Conservation (phyloP, 2,888 invertebrate species). For the Pristionchus fissidentatus region DNA sequence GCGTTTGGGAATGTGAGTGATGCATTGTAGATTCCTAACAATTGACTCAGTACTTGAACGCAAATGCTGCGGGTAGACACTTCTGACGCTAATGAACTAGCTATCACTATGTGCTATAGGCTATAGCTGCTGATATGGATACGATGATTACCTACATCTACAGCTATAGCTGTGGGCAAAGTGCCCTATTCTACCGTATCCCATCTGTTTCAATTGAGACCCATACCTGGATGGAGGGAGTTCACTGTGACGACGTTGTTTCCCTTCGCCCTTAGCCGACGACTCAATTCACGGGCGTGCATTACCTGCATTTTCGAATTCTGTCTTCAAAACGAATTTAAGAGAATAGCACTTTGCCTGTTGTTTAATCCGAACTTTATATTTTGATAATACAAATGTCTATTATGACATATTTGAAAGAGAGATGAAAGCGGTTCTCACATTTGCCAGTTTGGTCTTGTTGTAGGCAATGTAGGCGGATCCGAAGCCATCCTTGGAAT, state of each 20-base stretch:
- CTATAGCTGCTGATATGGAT: too few relatives aligned
- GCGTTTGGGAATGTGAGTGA: too few relatives aligned
- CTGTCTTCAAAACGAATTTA: neutral
- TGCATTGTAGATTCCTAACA: too few relatives aligned
- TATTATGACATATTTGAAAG: neutral
- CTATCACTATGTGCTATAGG: too few relatives aligned
- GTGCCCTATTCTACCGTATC: too few relatives aligned
- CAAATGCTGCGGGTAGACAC: too few relatives aligned
- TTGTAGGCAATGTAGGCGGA: slow-evolving; percentile 50
- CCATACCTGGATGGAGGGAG: slow-evolving; percentile 41
- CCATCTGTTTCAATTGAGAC: too few relatives aligned
- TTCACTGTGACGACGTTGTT: neutral
- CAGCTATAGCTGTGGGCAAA: too few relatives aligned
- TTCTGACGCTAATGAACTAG: too few relatives aligned
- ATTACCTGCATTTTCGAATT: neutral
- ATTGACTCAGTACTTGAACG: too few relatives aligned
- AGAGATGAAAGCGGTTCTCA: too few relatives aligned
- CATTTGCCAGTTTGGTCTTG: slow-evolving; percentile 72
- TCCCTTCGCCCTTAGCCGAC: neutral
- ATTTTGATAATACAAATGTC: neutral
- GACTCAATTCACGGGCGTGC: neutral
- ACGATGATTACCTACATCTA: too few relatives aligned
- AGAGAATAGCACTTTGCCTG: neutral
- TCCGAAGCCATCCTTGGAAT: neutral
- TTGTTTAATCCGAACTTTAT: neutral